Evolutionary conservation across 2,888 invertebrate species (phyloP), one percentile per base, ranked within the genome.

Genomic region (Gari tellinella): DNA sequence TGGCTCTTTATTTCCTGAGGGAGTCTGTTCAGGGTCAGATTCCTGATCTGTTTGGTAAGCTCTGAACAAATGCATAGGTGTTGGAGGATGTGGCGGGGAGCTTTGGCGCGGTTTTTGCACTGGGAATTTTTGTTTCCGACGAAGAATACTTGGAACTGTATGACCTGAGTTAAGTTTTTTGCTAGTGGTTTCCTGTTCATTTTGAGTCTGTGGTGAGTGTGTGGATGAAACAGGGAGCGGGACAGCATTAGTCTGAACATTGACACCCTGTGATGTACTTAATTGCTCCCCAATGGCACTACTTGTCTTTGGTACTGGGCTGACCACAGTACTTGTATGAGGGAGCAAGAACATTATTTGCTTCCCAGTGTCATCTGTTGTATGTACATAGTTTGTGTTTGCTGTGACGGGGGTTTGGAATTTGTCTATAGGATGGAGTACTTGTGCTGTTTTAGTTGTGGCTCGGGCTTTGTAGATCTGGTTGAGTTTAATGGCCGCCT

Each of bases 41-140:
- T 45, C 45, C 0, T 19, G 21, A 1, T 43, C 45, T 37, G 31
- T 25, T 31, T 46, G 41, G 38, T 46, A 53, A 3, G 67, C 53
- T 49, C 61, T 48, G 31, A 31, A 74, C 40, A 74, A 57, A 4
- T 68, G 64, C 45, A 68, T 61, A 46, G 73, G 73, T 38, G 31
- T 31, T 7, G 31, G 31, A 31, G 5, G 4, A 61, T 49, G 51
- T 26, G 10, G 15, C 12, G 48, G n/a, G 31, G 53, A 37, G 25
- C 45, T 17, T 57, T 26, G n/a, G 31, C 10, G 31, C 4, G 31
- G 4, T 31, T 31, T 31, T 31, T 31, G 31, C 10, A 31, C 31
- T 53, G 40, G 2, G 17, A 21, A 7, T 31, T 1, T 41, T 19
- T 15, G 43, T 26, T 62, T 62, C 19, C 62, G 12, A 7, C 62